Conservation (phyloP, 2,888 invertebrate genomes). For the Phymatocera aterrima region DNA sequence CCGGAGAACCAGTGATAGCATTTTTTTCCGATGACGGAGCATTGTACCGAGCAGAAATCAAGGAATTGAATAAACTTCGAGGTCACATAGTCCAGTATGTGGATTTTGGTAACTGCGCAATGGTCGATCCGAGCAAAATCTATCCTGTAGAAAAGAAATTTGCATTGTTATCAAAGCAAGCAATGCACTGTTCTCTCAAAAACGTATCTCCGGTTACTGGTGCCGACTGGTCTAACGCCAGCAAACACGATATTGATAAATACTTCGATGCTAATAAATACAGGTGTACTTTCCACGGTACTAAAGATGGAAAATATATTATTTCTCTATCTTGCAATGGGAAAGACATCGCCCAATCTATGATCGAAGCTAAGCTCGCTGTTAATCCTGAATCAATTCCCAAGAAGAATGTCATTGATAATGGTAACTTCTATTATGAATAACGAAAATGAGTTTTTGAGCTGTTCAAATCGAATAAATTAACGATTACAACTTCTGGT, state of each 20-base stretch:
- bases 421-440: too few relatives aligned
- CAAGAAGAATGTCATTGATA: not conserved
- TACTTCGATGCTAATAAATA: conserved; percentile 80
- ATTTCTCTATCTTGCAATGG: conserved; percentile 76
- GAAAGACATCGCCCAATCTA: conserved; percentile 74
- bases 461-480: not conserved
- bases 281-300: conserved; percentile 78
- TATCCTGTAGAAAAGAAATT: conserved; percentile 84
- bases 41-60: conserved; percentile 83
- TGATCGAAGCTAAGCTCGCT: conserved; percentile 77
- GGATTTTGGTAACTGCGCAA: conserved; percentile 85
- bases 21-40: conserved; percentile 84
- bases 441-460: too few relatives aligned
- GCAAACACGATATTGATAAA: conserved; percentile 75
- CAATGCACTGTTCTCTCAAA: conserved; percentile 81
- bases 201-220: conserved; percentile 78
- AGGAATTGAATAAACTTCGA: conserved; percentile 77
- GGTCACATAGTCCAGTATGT: conserved; percentile 84
- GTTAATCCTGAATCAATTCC: conserved; percentile 51
- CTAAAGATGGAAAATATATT: conserved; percentile 75
- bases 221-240: conserved; percentile 78
- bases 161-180: conserved; percentile 82
- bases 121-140: conserved; percentile 80
- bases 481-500: not conserved
- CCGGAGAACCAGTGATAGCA: conserved; percentile 83